Conservation (phyloP, 2,797 vertebrate species). For the Hipposideros larvatus region DNA sequence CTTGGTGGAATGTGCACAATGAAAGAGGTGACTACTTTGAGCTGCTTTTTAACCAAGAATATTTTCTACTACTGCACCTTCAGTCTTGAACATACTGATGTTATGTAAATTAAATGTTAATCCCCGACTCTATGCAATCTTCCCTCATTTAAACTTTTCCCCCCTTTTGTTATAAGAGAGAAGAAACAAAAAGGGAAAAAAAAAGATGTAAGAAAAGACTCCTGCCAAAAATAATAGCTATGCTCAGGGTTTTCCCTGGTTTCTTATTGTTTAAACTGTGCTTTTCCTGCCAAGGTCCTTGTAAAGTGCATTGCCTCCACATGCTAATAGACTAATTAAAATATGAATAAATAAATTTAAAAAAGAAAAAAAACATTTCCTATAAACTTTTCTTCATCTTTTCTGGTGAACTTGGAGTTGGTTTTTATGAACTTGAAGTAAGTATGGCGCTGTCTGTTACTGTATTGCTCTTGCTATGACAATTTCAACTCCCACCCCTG, state of each 20-base stretch:
- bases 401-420: conserved; percentile 65
- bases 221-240: conserved; percentile 81
- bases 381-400: conserved; percentile 70
- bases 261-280: conserved; percentile 80
- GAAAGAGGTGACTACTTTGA: conserved; percentile 80
- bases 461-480: neutral
- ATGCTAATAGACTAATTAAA: conserved; percentile 81
- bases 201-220: conserved; percentile 63
- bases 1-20: conserved; percentile 65
- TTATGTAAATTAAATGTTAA: conserved; percentile 86
- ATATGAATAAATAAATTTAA: conserved; percentile 76
- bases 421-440: conserved; percentile 61
- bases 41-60: conserved; percentile 81
- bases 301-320: conserved; percentile 74
- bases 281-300: conserved; percentile 66
- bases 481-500: neutral
- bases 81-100: conserved; percentile 80
- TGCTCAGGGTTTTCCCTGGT: conserved; percentile 52
- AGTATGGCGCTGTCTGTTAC: conserved; percentile 47
- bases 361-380: neutral
- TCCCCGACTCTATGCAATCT: conserved; percentile 74
- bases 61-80: conserved; percentile 80
- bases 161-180: conserved; percentile 77
- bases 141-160: conserved; percentile 73
- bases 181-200: conserved; percentile 73